Evolutionary conservation across 2,113 vertebrate species (phyloP).

Genomic region (Thomomys bottae): DNA sequence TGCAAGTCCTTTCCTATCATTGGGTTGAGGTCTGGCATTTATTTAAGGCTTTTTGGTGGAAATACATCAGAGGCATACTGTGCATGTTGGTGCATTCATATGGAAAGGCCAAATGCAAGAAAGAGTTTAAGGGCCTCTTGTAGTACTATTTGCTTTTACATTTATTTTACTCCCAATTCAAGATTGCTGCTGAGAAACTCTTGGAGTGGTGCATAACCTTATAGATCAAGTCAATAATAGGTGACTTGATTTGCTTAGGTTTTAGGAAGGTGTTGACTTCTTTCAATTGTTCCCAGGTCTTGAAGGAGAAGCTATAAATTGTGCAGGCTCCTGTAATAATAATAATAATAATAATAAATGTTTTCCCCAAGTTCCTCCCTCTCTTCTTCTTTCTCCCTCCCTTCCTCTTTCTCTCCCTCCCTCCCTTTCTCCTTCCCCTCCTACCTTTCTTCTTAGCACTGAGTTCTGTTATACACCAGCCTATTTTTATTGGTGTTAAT

Average conservation of each 20-base stretch:
- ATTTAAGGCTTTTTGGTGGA: background rate
- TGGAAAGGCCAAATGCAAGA: background rate
- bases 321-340: background rate
- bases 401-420: too few relatives aligned
- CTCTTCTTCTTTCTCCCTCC: background rate
- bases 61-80: background rate
- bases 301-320: background rate
- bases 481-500: background rate
- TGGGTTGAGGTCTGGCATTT: background rate
- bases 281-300: background rate
- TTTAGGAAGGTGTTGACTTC: background rate
- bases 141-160: background rate
- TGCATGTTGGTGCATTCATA: background rate
- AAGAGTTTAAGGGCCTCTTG: background rate
- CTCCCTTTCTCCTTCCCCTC: too few relatives aligned
- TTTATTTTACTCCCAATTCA: background rate
- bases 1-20: background rate
- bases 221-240: background rate
- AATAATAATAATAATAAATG: too few relatives aligned
- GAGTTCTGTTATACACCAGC: background rate
- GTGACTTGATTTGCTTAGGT: slow-evolving; percentile 11
- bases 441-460: background rate
- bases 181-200: background rate
- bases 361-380: too few relatives aligned
- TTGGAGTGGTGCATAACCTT: background rate